A percentile compares a stretch with the other conserved stretches of the same genome.
These are phyloP conservation scores for Salminus brasiliensis DNA, from an alignment of 2,113 vertebrate species.

Conservation along the genomic window DNA sequence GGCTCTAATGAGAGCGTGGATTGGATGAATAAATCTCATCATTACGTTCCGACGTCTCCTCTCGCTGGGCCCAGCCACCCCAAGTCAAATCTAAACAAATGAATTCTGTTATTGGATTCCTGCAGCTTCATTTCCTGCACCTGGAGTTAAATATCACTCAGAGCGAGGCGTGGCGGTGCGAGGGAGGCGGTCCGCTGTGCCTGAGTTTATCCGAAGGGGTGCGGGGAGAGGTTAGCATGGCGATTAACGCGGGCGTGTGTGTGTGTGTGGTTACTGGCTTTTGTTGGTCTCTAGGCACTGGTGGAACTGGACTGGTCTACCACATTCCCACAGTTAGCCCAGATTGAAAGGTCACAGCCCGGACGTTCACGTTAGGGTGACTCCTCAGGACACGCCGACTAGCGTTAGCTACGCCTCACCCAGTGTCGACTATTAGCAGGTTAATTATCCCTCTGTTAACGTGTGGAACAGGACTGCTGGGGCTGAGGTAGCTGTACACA, in stretches of 20 bases:
- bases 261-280: background rate
- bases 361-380: background rate
- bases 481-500: no score
- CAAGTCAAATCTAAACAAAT: constrained; percentile 57
- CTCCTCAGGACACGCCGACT: background rate
- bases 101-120: constrained; percentile 46
- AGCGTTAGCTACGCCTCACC: background rate
- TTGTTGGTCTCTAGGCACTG: background rate
- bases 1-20: constrained; percentile 50
- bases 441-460: no score
- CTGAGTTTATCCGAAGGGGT: background rate
- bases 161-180: background rate
- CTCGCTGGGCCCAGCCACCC: constrained; percentile 41
- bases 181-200: background rate
- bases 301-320: background rate
- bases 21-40: constrained; percentile 57
- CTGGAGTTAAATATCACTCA: constrained; percentile 38
- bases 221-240: background rate
- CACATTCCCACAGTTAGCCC: background rate
- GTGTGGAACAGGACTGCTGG: no score
- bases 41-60: constrained; percentile 50
- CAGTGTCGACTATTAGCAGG: no score
- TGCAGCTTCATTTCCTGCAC: constrained; percentile 34
- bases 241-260: background rate
- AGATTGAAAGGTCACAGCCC: background rate